These are phyloP conservation scores for Eupithecia pulchellata DNA, from an alignment of 2,888 invertebrate genomes.

Conservation along the genomic window DNA sequence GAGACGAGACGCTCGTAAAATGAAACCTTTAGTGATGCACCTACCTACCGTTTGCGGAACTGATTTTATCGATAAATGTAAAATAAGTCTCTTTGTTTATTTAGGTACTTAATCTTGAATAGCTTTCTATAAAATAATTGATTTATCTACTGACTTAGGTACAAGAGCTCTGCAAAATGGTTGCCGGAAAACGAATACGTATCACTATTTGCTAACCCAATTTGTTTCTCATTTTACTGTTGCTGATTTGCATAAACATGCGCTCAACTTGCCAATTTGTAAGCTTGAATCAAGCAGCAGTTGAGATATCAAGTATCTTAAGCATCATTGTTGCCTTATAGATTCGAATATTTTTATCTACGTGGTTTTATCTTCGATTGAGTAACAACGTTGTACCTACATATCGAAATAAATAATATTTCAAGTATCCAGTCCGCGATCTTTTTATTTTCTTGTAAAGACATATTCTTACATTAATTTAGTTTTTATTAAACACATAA, in stretches of 20 bases:
- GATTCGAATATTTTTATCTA: slow-evolving; percentile 30
- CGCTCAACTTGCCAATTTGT: slow-evolving; percentile 42
- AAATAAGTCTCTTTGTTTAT: neutral
- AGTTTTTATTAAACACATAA: neutral
- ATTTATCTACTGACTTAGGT: slow-evolving; percentile 6
- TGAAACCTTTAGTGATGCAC: slow-evolving; percentile 60
- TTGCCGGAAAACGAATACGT: slow-evolving; percentile 13
- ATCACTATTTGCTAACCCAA: slow-evolving; percentile 28
- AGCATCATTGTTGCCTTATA: slow-evolving; percentile 37
- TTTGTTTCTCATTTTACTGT: slow-evolving; percentile 39
- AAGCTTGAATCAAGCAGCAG: slow-evolving; percentile 37
- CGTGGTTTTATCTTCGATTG: slow-evolving; percentile 29
- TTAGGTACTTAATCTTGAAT: neutral
- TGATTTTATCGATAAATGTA: slow-evolving; percentile 34
- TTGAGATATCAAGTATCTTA: slow-evolving; percentile 42
- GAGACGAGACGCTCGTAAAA: slow-evolving; percentile 80
- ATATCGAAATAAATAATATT: slow-evolving; percentile 11
- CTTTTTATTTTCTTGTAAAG: neutral
- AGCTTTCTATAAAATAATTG: slow-evolving; percentile 11
- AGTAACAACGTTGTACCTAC: slow-evolving; percentile 8
- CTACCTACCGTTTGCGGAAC: slow-evolving; percentile 14
- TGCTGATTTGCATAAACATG: slow-evolving; percentile 42
- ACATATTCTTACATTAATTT: neutral
- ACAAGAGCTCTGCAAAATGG: slow-evolving; percentile 9
- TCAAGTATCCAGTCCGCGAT: neutral